Evolutionary conservation across 1,140 invertebrate genomes (phyloP), one percentile per base, ranked within the genome.

Genomic region (Neuroterus valhalla): DNA sequence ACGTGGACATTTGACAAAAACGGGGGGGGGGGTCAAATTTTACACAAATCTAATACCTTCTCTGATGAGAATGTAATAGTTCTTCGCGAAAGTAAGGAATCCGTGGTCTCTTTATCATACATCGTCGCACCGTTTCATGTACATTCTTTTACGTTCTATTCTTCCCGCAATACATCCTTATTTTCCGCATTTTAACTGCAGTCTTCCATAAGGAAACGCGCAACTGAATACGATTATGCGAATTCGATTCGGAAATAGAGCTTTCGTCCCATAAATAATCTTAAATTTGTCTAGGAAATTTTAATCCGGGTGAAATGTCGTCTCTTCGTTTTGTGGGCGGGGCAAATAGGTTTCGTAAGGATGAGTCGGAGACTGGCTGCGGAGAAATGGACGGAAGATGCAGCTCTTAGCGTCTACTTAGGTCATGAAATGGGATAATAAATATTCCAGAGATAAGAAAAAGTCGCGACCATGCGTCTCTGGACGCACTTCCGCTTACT

Each of bases 401-500:
- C 79, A 76, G 78, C 84, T 84, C 80, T 85, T 84, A 80, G 77
- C 75, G 70, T 81, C 77, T 83, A 83, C 81, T 87, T 85, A 82
- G 76, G 78, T 72, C 68, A 62, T 70, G 74, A 81, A 87, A 86
- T 84, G 82, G 82, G 75, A 80, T 81, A 80, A 87, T 87, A 86
- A 86, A 87, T 86, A 87, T 84, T 82, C 81, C 62, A 21, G 72
- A 78, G 79, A 83, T 83, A 80, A 82, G 70, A 23, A 78, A 72
- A 62, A 77, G 74, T 79, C 70, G 68, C 50, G 72, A 74, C 71
- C 55, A 72, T 68, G 42, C 66, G 45, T 45, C 74, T 70, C 46
- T 67, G 55, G 70, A 42, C 42, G 62, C 46, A 44, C 68, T 52
- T 77, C 26, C 71, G 42, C 68, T 38, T 38, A 67, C 31, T 72